Evolutionary conservation across 2,113 vertebrate species (phyloP), one percentile per base, ranked within the genome.

Genomic region (Pseudois nayaur): DNA sequence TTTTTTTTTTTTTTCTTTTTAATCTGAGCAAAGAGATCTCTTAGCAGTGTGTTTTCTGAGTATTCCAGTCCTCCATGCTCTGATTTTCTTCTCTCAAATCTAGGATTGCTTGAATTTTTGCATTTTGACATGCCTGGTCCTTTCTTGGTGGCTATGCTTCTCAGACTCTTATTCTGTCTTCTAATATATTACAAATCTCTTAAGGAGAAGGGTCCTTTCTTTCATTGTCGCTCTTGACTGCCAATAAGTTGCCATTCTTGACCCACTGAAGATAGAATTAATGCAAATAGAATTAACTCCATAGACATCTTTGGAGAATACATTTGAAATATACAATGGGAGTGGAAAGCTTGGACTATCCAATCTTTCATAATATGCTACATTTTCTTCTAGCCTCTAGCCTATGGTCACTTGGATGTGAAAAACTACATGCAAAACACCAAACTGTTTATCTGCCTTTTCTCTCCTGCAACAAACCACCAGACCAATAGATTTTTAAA

Each of bases 21-120:
- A 43, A 90, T 97, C 93, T 96, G 59, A 94, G 54, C 67, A 59
- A 67, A 89, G 96, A 86, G 91, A 85, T 88, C 93, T 92, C 84
- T 25, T 33, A 88, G 59, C 88, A 79, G 86, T 50, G 55, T 78
- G 95, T 64, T 95, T 83, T 64, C 40, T 54, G 43, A 84, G n/a
- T 31, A 45, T 74, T 91, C 71, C 54, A 91, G 33, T 33, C n/a
- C 40, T 33, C 13, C 6, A 1, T 55, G n/a, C 43, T 79, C 48
- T 31, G 0, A 0, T 14, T 45, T 45, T 74, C 25, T 62, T 62
- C 33, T 84, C 90, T 90, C 25, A 31, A 48, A 81, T 48, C 33
- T 48, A 52, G 13, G 57, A 14, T 40, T 2, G 9, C 7, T 84
- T 52, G 33, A 87, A 25, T 83, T 14, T 71, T 84, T 87, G 57